phyloP scores from a whole-genome alignment of 1,140 invertebrate genomes.

The Asobara japonica region DNA sequence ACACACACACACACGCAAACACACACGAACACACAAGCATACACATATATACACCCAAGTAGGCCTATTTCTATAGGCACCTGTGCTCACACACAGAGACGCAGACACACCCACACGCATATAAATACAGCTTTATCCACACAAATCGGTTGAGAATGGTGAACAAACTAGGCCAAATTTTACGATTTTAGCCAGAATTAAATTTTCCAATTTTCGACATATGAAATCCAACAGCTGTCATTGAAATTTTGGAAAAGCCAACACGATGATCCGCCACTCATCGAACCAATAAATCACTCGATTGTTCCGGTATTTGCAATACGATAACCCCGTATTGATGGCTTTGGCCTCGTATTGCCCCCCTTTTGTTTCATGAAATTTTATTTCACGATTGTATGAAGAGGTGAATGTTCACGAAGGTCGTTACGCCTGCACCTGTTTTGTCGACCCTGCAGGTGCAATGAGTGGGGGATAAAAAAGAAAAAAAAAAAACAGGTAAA shows the following conservation, averaged over 20 bases:
- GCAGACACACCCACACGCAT: too few relatives aligned
- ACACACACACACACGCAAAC: too few relatives aligned
- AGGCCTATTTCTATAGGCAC: too few relatives aligned
- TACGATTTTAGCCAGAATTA: too few relatives aligned
- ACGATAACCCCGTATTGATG: neutral
- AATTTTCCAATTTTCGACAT: too few relatives aligned
- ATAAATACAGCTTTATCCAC: too few relatives aligned
- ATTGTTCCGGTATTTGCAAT: neutral
- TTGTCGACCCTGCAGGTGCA: constrained; percentile 34
- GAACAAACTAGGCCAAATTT: too few relatives aligned
- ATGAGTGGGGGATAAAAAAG: constrained; percentile 16
- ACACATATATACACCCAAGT: too few relatives aligned
- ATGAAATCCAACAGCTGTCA: neutral
- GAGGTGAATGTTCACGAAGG: constrained; percentile 46
- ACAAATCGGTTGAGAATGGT: too few relatives aligned
- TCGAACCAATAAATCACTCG: neutral
- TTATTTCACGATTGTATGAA: neutral
- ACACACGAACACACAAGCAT: too few relatives aligned
- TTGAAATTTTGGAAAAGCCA: neutral
- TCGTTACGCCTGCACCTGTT: constrained; percentile 41
- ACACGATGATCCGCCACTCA: neutral
- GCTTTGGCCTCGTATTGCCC: neutral
- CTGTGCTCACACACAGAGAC: too few relatives aligned
- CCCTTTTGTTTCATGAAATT: neutral
- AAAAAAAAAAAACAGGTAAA: neutral